Base-by-base conservation (phyloP, 2,888 invertebrate species). In the Nemotelus nigrinus region DNA sequence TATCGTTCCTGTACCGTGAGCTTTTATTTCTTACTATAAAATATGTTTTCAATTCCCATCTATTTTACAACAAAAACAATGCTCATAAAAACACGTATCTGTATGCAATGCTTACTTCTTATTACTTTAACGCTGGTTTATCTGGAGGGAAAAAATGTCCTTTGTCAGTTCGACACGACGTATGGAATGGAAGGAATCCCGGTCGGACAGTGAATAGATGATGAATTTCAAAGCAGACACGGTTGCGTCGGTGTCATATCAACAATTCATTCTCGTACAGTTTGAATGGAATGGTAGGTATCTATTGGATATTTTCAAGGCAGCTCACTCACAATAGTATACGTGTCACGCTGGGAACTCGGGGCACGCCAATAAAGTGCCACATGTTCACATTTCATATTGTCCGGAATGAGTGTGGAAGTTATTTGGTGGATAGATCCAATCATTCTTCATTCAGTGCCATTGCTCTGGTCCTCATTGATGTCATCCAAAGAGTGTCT, bases 201-300 rank as follows among this genome's bases (percentile, higher is more conserved):
- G 50, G 43, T 41, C 43, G 25, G 25, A 25, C 25, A 25, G 25
- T 25, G 25, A 25, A 25, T 25, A 25, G 25, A 43, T 63, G 63
- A 63, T 63, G 43, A 63, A 63, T 63, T 63, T 63, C 3, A 63
- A 63, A 63, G 58, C 7, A 58, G 25, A 58, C 10, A n/a, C 58
- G 50, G 50, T 8, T 5, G 25, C 25, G 25, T 25, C 25, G 25
- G 25, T 25, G 25, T 25, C 25, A 25, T 25, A 25, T 25, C 25
- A 25, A 25, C 25, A 25, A 25, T 25, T 25, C 25, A 25, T 7
- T 50, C 50, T 50, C 6, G 50, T 8, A 50, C 50, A 50, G 5
- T 8, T 50, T 50, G 6, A 25, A 25, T 50, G 6, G 8, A 5
- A 7, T 50, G 8, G 50, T 8, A 7, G 6, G 50, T 50, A 50